Evolutionary conservation across 1,140 invertebrate genomes (phyloP), one percentile per base, ranked within the genome.

Genomic region (Meloidogyne floridensis): DNA sequence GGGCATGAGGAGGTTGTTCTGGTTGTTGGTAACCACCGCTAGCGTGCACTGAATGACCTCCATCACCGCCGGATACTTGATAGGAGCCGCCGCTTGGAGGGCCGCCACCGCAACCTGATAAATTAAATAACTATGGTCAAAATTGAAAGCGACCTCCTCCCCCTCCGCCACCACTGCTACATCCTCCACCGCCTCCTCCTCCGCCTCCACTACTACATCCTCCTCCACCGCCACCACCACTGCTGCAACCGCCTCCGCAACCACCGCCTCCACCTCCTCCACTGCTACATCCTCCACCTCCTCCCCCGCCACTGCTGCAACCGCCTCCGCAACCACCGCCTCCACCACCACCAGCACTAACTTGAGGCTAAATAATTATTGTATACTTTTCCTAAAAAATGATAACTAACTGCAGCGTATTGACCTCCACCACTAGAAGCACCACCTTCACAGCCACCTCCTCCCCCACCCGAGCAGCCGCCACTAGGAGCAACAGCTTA

Each of bases 1-100:
- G 59, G 5, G 59, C 59, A 65, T 65, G 59, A n/a, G 59, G 59
- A 65, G 59, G 59, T 65, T 65, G 59, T 65, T 65, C 59, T 65
- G 59, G 59, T 65, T 59, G 56, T 59, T 59, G 56, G 56, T 59
- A 59, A 59, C 59, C 59, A 47, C 47, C n/a, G 59, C n/a, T n/a
- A 47, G 15, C 15, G n/a, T 65, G 59, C 6, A 65, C 59, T 65
- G 59, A 65, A 65, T 65, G 59, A 65, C 59, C 59, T 0, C 59
- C 59, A 65, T 65, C 59, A n/a, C 59, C 59, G 1, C 59, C 59
- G 4, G 59, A 65, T 65, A 65, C 59, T 65, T 65, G 59, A 18
- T 65, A 65, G n/a, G 59, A 65, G 15, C 59, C n/a, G 5, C 59
- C n/a, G n/a, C 15, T 65, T 18, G 59, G 15, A 65, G 59, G 0